Evolutionary conservation across 2,888 invertebrate species (phyloP).

Genomic region (Aleiodes alternator): DNA sequence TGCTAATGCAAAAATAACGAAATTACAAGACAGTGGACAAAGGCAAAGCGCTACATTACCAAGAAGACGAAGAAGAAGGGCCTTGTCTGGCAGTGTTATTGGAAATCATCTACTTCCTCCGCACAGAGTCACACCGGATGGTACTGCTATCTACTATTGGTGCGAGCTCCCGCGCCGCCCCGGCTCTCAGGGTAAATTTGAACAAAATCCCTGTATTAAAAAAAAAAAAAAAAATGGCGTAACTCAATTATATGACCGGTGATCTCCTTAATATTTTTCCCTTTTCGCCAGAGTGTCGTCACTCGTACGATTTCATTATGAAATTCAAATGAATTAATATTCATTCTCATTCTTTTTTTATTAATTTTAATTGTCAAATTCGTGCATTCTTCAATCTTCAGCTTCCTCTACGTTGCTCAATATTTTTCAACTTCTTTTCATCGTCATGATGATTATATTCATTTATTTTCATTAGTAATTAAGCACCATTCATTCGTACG

Average conservation of each 20-base stretch:
- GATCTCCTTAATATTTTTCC: constrained; percentile 49
- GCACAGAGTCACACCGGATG: constrained; percentile 87
- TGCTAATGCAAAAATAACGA: constrained; percentile 61
- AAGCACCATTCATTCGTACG: constrained; percentile 33
- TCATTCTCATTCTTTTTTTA: not conserved
- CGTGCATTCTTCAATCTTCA: constrained; percentile 32
- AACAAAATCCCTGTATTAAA: constrained; percentile 47
- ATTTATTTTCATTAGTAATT: constrained; percentile 8
- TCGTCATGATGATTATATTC: not conserved
- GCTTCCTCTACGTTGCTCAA: constrained; percentile 31
- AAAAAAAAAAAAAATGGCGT: constrained; percentile 31
- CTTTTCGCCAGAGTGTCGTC: constrained; percentile 49
- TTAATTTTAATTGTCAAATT: constrained; percentile 15
- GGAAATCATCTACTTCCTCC: constrained; percentile 78
- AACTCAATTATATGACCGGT: constrained; percentile 42
- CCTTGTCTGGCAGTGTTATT: constrained; percentile 68
- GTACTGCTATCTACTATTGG: constrained; percentile 91
- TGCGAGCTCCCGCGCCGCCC: constrained; percentile 83
- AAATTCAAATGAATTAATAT: constrained; percentile 6
- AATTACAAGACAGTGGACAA: constrained; percentile 56
- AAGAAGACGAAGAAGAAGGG: constrained; percentile 68
- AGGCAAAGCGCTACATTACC: constrained; percentile 72
- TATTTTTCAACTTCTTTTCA: not conserved
- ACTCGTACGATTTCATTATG: constrained; percentile 41
- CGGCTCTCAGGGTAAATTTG: constrained; percentile 75